Conservation (phyloP, 1,140 invertebrate genomes). For the Drosophila tani region DNA sequence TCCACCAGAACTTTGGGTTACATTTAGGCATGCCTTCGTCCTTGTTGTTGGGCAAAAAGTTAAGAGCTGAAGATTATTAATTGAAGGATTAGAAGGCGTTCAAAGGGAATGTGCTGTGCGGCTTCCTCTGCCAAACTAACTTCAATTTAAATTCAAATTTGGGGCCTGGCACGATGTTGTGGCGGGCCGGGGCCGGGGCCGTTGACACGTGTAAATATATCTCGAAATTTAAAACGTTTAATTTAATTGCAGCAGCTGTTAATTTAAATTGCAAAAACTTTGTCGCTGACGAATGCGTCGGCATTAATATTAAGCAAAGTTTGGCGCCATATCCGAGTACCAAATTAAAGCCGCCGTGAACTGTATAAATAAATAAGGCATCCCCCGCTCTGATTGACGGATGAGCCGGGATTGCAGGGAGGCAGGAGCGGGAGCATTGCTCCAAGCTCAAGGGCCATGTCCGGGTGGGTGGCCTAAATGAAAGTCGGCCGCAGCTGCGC, state of each 20-base stretch:
- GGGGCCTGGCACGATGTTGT: conserved; percentile 5
- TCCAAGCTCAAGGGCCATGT: conserved; percentile 13
- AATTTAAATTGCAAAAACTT: conserved; percentile 73
- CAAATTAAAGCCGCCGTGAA: conserved; percentile 45
- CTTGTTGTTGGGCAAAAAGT: conserved; percentile 42
- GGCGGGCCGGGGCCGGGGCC: background rate
- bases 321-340: conserved; percentile 16
- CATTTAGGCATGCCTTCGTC: conserved; percentile 39
- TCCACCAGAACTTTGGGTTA: conserved; percentile 57
- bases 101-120: conserved; percentile 47
- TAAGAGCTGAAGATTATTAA: conserved; percentile 77
- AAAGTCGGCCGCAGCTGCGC: conserved; percentile 58
- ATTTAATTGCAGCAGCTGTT: conserved; percentile 80
- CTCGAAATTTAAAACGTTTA: conserved; percentile 71
- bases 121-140: conserved; percentile 62
- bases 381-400: conserved; percentile 63
- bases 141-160: conserved; percentile 83
- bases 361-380: conserved; percentile 60
- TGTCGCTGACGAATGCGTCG: conserved; percentile 66
- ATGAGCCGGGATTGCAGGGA: conserved; percentile 4
- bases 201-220: conserved; percentile 74
- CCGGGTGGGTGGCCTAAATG: conserved; percentile 28
- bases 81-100: conserved; percentile 81
- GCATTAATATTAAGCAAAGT: conserved; percentile 66
- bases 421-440: background rate